A percentile compares a stretch with the other conserved stretches of the same genome.
These are phyloP conservation scores for Uropsilus gracilis DNA, from an alignment of 2,113 vertebrate species.

Conservation along the genomic window DNA sequence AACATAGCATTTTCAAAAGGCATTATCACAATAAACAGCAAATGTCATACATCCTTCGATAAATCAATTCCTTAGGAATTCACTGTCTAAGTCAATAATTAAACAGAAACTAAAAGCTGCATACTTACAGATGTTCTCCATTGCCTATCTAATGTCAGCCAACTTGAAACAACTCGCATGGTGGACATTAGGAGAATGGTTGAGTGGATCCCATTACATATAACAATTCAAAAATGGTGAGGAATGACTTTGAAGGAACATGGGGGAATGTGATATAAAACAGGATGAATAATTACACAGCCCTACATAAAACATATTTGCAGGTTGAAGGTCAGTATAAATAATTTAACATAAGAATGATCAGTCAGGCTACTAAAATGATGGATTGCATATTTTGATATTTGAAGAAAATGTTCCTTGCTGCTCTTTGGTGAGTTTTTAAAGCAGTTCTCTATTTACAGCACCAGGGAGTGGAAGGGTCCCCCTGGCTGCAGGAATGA, in stretches of 20 bases:
- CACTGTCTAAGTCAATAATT: slow-evolving; percentile 28
- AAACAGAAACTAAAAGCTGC: slow-evolving; percentile 30
- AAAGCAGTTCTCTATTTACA: not conserved
- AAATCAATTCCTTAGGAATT: not conserved
- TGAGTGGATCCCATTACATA: not conserved
- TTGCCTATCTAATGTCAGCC: not conserved
- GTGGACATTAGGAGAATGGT: not conserved
- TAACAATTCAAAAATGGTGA: not conserved
- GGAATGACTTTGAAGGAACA: not conserved
- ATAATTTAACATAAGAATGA: not conserved
- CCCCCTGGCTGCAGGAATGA: not conserved
- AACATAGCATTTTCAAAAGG: not conserved
- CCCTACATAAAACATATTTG: not conserved
- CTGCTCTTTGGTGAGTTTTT: not conserved
- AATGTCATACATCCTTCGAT: not conserved
- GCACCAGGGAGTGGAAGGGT: not conserved
- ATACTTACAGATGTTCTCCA: not conserved
- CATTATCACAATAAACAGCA: not conserved
- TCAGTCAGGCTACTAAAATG: not conserved
- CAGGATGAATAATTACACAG: not conserved
- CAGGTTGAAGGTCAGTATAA: not conserved
- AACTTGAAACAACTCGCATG: not conserved
- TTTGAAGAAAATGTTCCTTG: not conserved
- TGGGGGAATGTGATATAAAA: not conserved
- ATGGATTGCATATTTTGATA: not conserved